Evolutionary conservation across 1,140 invertebrate genomes (phyloP).

Genomic region (Zaprionus taronus): DNA sequence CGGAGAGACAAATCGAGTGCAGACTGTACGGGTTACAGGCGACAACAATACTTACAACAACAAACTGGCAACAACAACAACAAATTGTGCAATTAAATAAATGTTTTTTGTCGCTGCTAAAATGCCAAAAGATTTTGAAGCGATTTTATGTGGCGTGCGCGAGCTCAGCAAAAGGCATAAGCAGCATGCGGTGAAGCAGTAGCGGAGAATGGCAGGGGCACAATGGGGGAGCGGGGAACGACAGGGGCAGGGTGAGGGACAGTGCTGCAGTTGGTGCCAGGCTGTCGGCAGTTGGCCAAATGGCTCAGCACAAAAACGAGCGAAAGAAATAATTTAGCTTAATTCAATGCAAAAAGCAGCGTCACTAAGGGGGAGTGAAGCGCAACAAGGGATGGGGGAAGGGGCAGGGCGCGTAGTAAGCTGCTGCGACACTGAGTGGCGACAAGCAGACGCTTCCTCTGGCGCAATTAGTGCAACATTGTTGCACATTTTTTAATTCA

Average conservation of each 20-base stretch:
- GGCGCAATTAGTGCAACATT: constrained; percentile 79
- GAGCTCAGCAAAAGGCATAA: constrained; percentile 5
- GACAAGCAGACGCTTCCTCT: constrained; percentile 60
- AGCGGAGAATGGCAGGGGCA: background rate
- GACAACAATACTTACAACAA: constrained; percentile 15
- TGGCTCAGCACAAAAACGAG: constrained; percentile 48
- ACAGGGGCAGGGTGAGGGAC: constrained; percentile 1
- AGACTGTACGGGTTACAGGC: background rate
- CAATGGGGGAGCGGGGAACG: background rate
- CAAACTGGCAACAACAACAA: constrained; percentile 18
- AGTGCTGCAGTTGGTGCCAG: constrained; percentile 67
- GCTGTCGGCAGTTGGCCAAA: constrained; percentile 55
- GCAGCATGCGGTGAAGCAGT: constrained; percentile 1
- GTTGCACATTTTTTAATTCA: constrained; percentile 44
- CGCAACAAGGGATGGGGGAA: background rate
- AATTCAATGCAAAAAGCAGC: constrained; percentile 60
- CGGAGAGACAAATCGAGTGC: constrained; percentile 45
- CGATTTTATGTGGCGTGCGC: constrained; percentile 40
- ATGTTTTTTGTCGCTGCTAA: constrained; percentile 50
- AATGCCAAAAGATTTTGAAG: constrained; percentile 45
- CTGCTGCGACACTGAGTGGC: constrained; percentile 42
- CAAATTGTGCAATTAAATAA: constrained; percentile 57
- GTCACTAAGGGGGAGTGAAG: too few species aligned
- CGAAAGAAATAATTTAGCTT: constrained; percentile 72
- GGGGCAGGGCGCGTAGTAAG: background rate